A percentile compares a stretch with the other conserved stretches of the same genome.
phyloP scores from a whole-genome alignment of 2,797 vertebrate species.

The Fratercula arctica region DNA sequence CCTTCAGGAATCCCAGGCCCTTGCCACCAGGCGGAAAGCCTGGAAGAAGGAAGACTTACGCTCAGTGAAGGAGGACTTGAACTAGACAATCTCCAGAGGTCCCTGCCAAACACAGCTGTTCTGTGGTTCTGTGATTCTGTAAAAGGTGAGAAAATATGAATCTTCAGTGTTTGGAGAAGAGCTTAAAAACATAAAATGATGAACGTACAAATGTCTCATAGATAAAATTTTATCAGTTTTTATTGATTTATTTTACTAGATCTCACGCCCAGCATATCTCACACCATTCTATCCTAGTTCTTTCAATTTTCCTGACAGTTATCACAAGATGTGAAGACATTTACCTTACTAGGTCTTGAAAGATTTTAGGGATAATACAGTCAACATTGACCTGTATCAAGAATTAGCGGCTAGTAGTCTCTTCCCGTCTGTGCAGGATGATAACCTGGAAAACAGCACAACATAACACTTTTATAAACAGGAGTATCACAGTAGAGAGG shows the following conservation, averaged over 20 bases:
- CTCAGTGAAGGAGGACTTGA: fast-evolving
- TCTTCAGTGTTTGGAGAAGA: neutral
- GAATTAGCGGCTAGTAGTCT: neutral
- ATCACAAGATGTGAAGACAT: neutral
- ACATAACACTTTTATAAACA: neutral
- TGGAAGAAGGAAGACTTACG: neutral
- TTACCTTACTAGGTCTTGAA: neutral
- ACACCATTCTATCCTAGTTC: neutral
- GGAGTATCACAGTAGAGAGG: neutral
- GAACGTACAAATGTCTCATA: neutral
- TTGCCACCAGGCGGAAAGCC: neutral
- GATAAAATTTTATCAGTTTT: neutral
- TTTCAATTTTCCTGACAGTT: neutral
- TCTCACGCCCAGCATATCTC: neutral
- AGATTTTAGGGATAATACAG: neutral
- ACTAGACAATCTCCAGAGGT: neutral
- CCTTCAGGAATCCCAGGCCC: neutral
- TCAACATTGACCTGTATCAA: neutral
- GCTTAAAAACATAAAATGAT: neutral
- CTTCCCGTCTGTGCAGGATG: neutral
- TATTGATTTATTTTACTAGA: neutral
- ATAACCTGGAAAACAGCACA: neutral
- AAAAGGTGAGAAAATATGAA: neutral
- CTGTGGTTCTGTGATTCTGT: neutral
- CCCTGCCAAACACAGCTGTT: fast-evolving